phyloP scores from a whole-genome alignment of 2,113 vertebrate species.

The Semnornis frantzii region DNA sequence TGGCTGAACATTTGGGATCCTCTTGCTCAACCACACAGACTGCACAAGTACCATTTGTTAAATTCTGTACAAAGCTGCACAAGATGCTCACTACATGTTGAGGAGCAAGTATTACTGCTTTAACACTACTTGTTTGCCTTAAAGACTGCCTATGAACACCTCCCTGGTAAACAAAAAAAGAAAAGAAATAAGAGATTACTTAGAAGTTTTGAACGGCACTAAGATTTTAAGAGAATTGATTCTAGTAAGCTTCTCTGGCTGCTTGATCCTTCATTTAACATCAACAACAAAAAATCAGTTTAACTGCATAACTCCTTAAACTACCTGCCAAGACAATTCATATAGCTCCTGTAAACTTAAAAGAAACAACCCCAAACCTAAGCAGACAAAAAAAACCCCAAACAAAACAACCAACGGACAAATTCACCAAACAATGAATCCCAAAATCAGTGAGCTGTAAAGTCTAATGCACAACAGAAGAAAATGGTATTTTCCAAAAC shows the following conservation, averaged over 20 bases:
- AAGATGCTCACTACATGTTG: neutral
- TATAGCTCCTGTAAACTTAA: neutral
- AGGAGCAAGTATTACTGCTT: neutral
- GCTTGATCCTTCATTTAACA: neutral
- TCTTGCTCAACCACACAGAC: neutral
- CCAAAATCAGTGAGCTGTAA: neutral
- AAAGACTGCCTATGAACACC: fast-evolving
- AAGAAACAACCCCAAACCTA: no score
- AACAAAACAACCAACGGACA: no score
- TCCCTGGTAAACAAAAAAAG: neutral
- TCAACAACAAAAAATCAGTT: neutral
- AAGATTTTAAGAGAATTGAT: neutral
- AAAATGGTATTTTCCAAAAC: neutral
- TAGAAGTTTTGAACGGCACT: neutral
- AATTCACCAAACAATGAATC: neutral
- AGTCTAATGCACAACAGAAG: neutral
- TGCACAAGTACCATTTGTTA: fast-evolving
- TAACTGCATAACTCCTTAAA: neutral
- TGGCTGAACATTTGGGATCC: neutral
- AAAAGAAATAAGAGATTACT: neutral
- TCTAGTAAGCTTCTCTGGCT: neutral
- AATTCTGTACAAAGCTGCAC: neutral
- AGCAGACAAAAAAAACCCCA: neutral
- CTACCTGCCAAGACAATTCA: neutral
- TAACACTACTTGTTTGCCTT: neutral